Conservation (phyloP, 2,888 invertebrate genomes). For the Stenchaetothrips biformis region DNA sequence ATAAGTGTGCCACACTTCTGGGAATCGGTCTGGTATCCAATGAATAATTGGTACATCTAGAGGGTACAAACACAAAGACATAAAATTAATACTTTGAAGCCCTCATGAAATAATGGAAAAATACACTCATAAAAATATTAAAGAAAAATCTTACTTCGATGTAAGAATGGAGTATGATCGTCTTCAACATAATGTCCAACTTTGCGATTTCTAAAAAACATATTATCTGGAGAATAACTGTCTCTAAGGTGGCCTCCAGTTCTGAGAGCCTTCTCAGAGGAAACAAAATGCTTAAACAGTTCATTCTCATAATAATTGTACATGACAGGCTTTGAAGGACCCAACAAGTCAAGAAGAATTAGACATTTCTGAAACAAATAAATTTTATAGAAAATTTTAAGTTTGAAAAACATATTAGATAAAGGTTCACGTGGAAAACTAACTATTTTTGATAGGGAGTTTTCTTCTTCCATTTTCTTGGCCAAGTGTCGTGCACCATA, state of each 20-base stretch:
- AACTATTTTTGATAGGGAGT: background rate
- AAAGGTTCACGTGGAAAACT: background rate
- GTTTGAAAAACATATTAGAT: background rate
- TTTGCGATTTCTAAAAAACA: slow-evolving; percentile 62
- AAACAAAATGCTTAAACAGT: slow-evolving; percentile 66
- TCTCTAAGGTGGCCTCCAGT: slow-evolving; percentile 50
- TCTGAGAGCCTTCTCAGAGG: slow-evolving; percentile 63
- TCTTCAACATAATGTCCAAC: slow-evolving; percentile 74
- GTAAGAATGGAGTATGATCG: slow-evolving; percentile 81
- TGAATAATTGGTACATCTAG: slow-evolving; percentile 2
- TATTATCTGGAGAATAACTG: background rate
- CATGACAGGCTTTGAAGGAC: slow-evolving; percentile 77
- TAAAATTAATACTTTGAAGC: background rate
- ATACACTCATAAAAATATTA: background rate
- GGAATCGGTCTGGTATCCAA: background rate
- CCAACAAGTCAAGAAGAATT: slow-evolving; percentile 87
- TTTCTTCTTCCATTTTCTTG: slow-evolving; percentile 56
- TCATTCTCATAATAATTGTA: slow-evolving; percentile 73
- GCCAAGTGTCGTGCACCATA: slow-evolving; percentile 94
- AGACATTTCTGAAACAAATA: slow-evolving; percentile 66
- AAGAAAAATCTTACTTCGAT: slow-evolving; percentile 43
- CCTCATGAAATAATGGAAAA: background rate
- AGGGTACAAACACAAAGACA: too few relatives aligned
- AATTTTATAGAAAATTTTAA: background rate
- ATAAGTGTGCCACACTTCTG: background rate